Conservation (phyloP, 2,113 vertebrate species). For the Neogale vison region DNA sequence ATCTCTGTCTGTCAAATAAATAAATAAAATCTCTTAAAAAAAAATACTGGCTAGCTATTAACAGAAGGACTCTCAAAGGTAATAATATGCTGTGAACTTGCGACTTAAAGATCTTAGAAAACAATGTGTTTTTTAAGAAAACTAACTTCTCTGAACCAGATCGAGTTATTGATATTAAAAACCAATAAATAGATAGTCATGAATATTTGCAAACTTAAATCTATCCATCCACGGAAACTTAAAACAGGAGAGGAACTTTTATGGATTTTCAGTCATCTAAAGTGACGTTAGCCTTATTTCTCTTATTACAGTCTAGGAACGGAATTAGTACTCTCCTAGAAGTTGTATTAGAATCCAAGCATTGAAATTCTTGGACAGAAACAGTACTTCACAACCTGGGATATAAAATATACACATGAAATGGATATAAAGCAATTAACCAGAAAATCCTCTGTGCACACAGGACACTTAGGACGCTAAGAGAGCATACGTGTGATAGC, state of each 20-base stretch:
- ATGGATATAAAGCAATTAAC: not conserved
- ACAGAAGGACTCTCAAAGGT: not conserved
- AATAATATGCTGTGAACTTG: not conserved
- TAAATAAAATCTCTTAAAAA: too few species aligned
- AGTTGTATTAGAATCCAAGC: not conserved
- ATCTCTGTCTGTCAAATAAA: too few species aligned
- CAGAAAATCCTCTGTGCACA: not conserved
- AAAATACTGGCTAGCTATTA: not conserved
- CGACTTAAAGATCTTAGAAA: not conserved
- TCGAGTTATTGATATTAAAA: not conserved
- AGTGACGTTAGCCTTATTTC: not conserved
- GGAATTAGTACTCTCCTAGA: not conserved
- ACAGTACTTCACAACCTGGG: not conserved
- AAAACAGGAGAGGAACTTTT: not conserved
- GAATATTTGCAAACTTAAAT: not conserved
- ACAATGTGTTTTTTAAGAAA: not conserved
- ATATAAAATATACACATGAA: not conserved
- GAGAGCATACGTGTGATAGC: not conserved
- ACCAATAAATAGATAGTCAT: not conserved
- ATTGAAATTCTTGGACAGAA: not conserved
- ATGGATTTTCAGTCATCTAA: not conserved
- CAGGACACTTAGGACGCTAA: not conserved
- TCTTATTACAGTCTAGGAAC: not conserved
- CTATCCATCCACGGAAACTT: not conserved
- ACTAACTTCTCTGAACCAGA: not conserved